Percentiles rank a stretch among this genome's conserved stretches.
These are phyloP conservation scores for Tanaodytes sp. DNA, from an alignment of 2,888 invertebrate species.

Conservation along the genomic window DNA sequence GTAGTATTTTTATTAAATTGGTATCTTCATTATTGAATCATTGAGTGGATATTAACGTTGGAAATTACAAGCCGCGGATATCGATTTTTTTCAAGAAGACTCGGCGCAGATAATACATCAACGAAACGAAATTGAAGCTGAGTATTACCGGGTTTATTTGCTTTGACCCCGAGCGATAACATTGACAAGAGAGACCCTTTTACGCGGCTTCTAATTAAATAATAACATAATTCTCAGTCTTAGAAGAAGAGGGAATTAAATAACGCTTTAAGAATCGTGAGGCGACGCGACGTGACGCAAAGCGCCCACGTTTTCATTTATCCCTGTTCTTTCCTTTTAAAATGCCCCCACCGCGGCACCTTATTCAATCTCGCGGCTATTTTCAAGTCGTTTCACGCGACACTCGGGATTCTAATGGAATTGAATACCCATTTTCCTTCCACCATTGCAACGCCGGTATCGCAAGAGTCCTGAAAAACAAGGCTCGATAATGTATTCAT, in stretches of 20 bases:
- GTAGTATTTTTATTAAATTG: no score
- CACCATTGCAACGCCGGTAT: conserved; percentile 3
- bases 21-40: no score
- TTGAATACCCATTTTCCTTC: conserved; percentile 58
- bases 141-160: conserved; percentile 49
- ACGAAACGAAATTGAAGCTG: conserved; percentile 28
- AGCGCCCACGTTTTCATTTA: conserved; percentile 65
- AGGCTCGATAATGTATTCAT: no score
- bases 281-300: conserved; percentile 14
- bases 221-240: conserved; percentile 70
- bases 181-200: conserved; percentile 56
- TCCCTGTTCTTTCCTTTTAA: conserved; percentile 53
- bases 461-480: no score
- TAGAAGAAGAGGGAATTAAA: conserved; percentile 68
- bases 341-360: conserved; percentile 15
- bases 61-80: no score
- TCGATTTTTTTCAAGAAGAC: not conserved
- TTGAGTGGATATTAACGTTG: no score
- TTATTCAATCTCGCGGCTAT: conserved; percentile 50
- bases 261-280: conserved; percentile 69
- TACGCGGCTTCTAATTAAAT: conserved; percentile 67
- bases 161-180: conserved; percentile 56
- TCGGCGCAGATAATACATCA: no score
- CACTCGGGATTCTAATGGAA: conserved; percentile 67
- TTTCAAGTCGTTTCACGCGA: conserved; percentile 55